Conservation (phyloP, 2,888 invertebrate genomes). For the Acleris literana region DNA sequence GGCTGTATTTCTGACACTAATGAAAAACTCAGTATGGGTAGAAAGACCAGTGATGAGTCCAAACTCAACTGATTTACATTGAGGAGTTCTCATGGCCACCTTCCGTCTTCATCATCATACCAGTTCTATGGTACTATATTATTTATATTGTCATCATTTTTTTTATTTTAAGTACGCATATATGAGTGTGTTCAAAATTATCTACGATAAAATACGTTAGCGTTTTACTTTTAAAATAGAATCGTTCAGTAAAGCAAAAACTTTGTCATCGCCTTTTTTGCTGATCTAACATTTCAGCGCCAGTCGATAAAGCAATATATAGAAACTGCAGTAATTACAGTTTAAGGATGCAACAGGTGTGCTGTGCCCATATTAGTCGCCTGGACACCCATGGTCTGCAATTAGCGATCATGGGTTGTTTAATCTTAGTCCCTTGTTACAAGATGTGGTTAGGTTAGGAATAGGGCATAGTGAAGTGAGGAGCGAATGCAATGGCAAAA, state of each 20-base stretch:
- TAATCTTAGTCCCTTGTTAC: conserved; percentile 50
- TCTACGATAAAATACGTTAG: too few species aligned
- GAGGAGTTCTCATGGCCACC: too few species aligned
- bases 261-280: neutral
- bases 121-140: too few species aligned
- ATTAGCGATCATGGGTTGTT: conserved; percentile 59
- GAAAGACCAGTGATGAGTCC: too few species aligned
- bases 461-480: conserved; percentile 18
- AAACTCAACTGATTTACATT: too few species aligned
- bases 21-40: too few species aligned
- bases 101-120: too few species aligned
- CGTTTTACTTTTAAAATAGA: too few species aligned
- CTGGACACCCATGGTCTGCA: conserved; percentile 53
- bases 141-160: too few species aligned
- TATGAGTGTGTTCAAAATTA: too few species aligned
- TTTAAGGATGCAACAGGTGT: conserved; percentile 37
- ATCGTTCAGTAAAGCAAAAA: neutral
- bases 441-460: conserved; percentile 40
- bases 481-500: conserved; percentile 42
- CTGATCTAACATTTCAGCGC: neutral
- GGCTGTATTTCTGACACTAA: too few species aligned
- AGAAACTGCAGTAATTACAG: conserved; percentile 3
- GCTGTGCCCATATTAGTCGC: conserved; percentile 51
- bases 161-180: too few species aligned
- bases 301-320: neutral